Conservation (phyloP, 2,888 invertebrate species). For the Cryptocephalus moraei region DNA sequence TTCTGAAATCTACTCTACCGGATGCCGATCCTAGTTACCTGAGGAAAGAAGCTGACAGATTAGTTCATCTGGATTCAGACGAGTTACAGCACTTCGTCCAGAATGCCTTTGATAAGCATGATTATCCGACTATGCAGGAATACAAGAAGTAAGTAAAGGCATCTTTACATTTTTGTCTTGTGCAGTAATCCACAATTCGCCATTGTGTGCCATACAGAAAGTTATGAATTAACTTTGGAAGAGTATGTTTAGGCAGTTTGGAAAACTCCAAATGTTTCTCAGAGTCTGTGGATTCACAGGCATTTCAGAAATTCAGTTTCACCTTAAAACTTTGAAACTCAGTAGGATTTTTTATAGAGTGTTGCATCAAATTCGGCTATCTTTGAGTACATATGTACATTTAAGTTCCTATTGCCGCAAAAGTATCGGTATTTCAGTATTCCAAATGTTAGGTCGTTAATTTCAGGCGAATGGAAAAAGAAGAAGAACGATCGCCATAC, state of each 20-base stretch:
- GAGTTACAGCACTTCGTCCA: slow-evolving; percentile 25
- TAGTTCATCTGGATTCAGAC: slow-evolving; percentile 17
- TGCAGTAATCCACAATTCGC: not conserved
- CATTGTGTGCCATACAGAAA: not conserved
- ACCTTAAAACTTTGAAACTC: too few species aligned
- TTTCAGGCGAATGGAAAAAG: slow-evolving; percentile 22
- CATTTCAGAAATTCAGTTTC: too few species aligned
- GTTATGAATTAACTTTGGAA: too few species aligned
- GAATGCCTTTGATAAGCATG: slow-evolving; percentile 25
- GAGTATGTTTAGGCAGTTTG: too few species aligned
- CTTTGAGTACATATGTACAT: too few species aligned
- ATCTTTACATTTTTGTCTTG: not conserved
- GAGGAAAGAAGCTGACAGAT: slow-evolving; percentile 22
- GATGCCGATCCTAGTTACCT: slow-evolving; percentile 32
- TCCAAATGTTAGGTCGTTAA: not conserved
- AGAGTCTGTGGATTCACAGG: too few species aligned
- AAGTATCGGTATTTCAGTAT: too few species aligned
- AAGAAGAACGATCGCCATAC: slow-evolving; percentile 19
- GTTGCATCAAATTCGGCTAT: too few species aligned
- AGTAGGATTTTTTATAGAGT: too few species aligned
- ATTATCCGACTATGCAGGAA: slow-evolving; percentile 33
- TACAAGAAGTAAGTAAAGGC: slow-evolving; percentile 26
- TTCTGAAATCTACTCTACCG: slow-evolving; percentile 29
- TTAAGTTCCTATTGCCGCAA: too few species aligned
- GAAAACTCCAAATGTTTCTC: too few species aligned